phyloP scores from a whole-genome alignment of 1,140 invertebrate species.

The Drosophila bipectinata region DNA sequence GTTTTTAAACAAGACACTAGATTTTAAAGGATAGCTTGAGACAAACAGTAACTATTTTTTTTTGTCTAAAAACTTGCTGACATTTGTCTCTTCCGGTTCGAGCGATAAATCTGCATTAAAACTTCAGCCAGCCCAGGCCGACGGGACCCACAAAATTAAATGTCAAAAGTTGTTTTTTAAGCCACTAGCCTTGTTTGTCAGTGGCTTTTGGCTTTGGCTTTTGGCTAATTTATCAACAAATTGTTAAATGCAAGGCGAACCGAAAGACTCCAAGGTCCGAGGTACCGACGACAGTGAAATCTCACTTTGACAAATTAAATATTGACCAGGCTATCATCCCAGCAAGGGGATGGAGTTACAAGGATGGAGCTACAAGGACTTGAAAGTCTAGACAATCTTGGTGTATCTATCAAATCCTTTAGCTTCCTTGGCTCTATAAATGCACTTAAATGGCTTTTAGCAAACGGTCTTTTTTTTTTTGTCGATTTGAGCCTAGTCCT shows the following conservation, averaged over 20 bases:
- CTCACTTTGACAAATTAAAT: constrained; percentile 61
- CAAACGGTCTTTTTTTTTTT: constrained; percentile 31
- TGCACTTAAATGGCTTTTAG: constrained; percentile 62
- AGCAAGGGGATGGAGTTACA: not conserved
- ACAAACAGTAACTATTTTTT: constrained; percentile 18
- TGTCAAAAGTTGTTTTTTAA: constrained; percentile 57
- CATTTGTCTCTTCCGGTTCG: constrained; percentile 33
- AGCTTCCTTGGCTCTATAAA: constrained; percentile 48
- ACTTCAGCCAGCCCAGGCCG: constrained; percentile 45
- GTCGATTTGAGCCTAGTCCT: constrained; percentile 4
- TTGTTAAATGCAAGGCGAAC: constrained; percentile 49
- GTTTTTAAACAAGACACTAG: not conserved
- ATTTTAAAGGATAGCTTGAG: not conserved
- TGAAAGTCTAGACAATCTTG: constrained; percentile 18
- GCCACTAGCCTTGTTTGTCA: constrained; percentile 40
- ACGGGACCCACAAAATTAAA: constrained; percentile 65
- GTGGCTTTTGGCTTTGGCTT: constrained; percentile 40
- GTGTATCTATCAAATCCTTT: constrained; percentile 35
- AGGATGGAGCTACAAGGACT: not conserved
- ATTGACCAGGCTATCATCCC: constrained; percentile 26
- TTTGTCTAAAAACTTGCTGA: too few species aligned
- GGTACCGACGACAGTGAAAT: constrained; percentile 30
- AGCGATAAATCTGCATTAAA: constrained; percentile 76
- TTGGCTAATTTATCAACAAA: constrained; percentile 75
- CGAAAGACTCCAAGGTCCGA: too few species aligned